phyloP scores from a whole-genome alignment of 2,888 invertebrate genomes.

The Xylophagus ater region DNA sequence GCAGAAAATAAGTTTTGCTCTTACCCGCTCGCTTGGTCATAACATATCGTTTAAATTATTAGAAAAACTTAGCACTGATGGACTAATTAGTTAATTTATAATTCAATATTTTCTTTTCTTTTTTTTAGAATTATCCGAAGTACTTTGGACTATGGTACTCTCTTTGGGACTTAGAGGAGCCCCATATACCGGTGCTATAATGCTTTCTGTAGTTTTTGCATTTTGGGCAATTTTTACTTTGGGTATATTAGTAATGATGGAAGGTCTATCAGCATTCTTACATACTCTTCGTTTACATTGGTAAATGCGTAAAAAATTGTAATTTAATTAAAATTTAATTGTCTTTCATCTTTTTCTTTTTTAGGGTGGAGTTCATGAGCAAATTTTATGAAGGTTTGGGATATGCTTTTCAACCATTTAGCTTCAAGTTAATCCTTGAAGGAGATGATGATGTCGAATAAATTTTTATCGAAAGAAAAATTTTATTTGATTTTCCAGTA shows the following conservation, averaged over 20 bases:
- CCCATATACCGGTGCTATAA: slow-evolving; percentile 55
- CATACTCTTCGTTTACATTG: slow-evolving; percentile 97
- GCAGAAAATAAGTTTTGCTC: no score
- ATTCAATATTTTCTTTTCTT: not conserved
- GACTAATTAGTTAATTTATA: not conserved
- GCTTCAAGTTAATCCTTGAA: slow-evolving; percentile 64
- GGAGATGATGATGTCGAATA: slow-evolving; percentile 38
- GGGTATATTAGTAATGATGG: slow-evolving; percentile 94
- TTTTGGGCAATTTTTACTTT: slow-evolving; percentile 87
- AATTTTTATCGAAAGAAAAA: not conserved
- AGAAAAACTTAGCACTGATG: no score
- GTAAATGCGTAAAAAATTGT: slow-evolving; percentile 41
- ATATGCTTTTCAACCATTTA: slow-evolving; percentile 74
- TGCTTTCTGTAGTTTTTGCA: slow-evolving; percentile 73
- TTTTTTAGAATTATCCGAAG: slow-evolving; percentile 75
- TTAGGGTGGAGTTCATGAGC: slow-evolving; percentile 93
- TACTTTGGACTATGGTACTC: slow-evolving; percentile 90
- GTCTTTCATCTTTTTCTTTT: slow-evolving; percentile 16
- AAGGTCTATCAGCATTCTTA: slow-evolving; percentile 96
- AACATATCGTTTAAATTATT: not conserved
- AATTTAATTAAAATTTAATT: not conserved
- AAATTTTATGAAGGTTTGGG: slow-evolving; percentile 81
- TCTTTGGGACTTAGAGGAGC: slow-evolving; percentile 52
- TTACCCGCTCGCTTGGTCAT: no score
- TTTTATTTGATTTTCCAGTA: not conserved